These are phyloP conservation scores for Semnornis frantzii DNA, from an alignment of 2,113 vertebrate species.

Conservation along the genomic window DNA sequence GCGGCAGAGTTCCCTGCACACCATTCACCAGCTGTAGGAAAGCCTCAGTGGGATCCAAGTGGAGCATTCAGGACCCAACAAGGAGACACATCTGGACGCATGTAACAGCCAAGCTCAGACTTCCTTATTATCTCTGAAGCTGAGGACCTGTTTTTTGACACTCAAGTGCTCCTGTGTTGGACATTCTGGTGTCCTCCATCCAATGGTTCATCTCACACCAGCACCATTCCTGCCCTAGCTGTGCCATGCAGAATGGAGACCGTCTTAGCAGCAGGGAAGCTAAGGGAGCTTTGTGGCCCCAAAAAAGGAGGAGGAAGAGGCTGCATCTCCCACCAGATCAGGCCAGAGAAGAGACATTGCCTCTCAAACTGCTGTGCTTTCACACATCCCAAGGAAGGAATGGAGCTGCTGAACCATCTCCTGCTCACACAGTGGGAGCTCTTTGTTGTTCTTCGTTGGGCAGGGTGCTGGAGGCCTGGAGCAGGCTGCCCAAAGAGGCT, in stretches of 20 bases:
- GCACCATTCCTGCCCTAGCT: background rate
- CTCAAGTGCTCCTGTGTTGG: background rate
- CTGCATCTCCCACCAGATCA: background rate
- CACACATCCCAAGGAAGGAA: background rate
- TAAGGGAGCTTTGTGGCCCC: background rate
- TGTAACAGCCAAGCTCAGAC: no score
- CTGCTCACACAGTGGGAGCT: background rate
- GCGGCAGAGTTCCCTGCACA: background rate
- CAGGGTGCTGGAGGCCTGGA: no score
- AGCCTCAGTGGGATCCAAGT: background rate
- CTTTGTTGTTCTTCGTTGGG: background rate
- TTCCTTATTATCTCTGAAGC: background rate
- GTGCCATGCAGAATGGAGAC: fast-evolving
- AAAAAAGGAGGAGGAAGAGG: background rate
- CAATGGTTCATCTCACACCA: background rate
- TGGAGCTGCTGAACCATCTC: fast-evolving
- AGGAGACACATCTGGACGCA: background rate
- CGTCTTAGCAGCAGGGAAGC: background rate
- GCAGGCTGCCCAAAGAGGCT: no score
- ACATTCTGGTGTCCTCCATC: background rate
- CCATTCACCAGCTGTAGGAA: background rate
- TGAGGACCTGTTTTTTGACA: background rate
- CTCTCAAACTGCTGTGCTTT: background rate
- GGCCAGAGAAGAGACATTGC: background rate
- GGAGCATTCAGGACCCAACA: background rate